Percentiles rank a stretch among this genome's conserved stretches.
These are phyloP conservation scores for Trinorchestia longiramus DNA, from an alignment of 1,140 invertebrate species.

Conservation along the genomic window DNA sequence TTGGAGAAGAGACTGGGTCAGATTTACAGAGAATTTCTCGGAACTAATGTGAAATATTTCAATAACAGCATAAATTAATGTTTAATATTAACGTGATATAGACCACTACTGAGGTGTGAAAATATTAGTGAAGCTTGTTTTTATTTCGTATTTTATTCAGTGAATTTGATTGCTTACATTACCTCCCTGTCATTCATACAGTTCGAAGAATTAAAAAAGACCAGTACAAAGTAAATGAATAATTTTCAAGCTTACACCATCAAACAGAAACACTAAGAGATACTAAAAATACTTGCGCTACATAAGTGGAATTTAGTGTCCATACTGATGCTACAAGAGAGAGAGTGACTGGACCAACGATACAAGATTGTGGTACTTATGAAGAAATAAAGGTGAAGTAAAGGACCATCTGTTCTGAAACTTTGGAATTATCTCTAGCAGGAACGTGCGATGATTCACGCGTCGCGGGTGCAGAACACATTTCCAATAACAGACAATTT, in stretches of 20 bases:
- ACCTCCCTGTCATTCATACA: background rate
- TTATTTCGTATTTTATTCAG: background rate
- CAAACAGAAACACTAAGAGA: background rate
- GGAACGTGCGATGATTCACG: conserved; percentile 25
- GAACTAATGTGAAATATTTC: background rate
- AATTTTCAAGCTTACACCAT: background rate
- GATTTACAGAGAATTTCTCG: background rate
- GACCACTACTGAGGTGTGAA: background rate
- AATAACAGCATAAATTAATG: background rate
- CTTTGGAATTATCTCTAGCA: background rate
- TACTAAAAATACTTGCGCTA: background rate
- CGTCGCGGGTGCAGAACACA: background rate
- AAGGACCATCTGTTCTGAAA: background rate
- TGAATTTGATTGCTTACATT: background rate
- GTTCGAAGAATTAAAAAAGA: background rate
- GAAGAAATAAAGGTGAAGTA: background rate
- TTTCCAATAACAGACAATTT: conserved; percentile 33
- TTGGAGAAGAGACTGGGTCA: background rate
- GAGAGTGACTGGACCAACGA: background rate
- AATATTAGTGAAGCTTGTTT: background rate
- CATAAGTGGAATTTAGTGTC: background rate
- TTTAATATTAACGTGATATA: background rate
- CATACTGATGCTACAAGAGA: background rate
- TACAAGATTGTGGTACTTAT: background rate
- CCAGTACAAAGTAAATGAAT: background rate